Evolutionary conservation across 2,113 vertebrate genomes (phyloP), one percentile per base, ranked within the genome.

Genomic region (Dromaius novaehollandiae): DNA sequence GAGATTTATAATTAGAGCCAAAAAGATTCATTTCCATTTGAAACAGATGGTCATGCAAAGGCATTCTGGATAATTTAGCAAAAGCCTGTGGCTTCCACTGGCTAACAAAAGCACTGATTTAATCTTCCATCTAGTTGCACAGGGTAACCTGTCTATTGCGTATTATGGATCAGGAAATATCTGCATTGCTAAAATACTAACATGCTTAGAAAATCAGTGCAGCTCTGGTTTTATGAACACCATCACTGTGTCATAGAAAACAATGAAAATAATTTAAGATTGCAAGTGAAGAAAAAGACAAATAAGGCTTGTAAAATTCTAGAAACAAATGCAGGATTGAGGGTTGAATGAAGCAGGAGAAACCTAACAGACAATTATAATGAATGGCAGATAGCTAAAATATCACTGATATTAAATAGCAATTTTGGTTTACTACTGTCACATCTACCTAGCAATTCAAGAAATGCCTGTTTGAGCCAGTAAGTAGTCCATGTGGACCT

Each of bases 1-100:
- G 85, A 85, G 86, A 79, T 93, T 97, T 96, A 77, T 91, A 81
- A 92, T 93, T 96, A 91, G 89, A 88, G 76, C 79, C 55, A 55
- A 96, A 55, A 96, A 87, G 69, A 91, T 88, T 95, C 58, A 79
- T 93, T 93, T 93, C 40, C 20, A 36, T 70, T 96, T 92, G 82
- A 93, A 92, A 94, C 87, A 96, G 86, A 95, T 97, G 90, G 95
- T 48, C 71, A 71, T 51, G 82, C 85, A 94, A 90, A 88, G 51
- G 88, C 86, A 93, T 89, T 89, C 22, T 87, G 86, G 80, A 88
- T 94, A 95, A 94, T 90, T 87, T 76, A 93, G 95, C 83, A 90
- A 95, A 96, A 96, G 82, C 86, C 69, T 81, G 85, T 74, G 92
- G 92, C 86, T 94, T 78, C 95, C 75, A 86, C 92, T 75, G 88